Base-by-base conservation (phyloP, 2,797 vertebrate genomes). In the Chromobotia macracanthus region DNA sequence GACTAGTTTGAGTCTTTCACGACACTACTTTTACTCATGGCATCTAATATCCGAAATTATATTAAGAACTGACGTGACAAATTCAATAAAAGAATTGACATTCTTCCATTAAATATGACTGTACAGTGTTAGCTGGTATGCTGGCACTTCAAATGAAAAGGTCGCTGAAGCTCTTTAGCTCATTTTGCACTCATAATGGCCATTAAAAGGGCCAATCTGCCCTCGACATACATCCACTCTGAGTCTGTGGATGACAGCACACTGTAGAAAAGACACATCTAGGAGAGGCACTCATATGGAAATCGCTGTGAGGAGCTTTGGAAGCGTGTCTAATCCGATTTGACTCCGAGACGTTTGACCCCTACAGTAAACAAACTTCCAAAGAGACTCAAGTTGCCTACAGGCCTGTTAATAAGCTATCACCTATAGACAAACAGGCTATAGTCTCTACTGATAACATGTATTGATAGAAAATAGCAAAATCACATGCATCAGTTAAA, bases 281-380 rank as follows among this genome's bases (percentile, higher is more conserved):
- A 55, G 28, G 7, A 48, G 31, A 60, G 65, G n/a, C 25, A 56
- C 19, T 72, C 5, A 7, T 66, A 70, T 65, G 38, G 25, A 79
- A 28, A 67, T 9, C 35, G 58, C 6, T 51, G 31, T 28, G 5
- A 31, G 31, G 60, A 67, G 48, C 48, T 28, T n/a, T 1, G n/a
- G 25, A 63, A 74, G 58, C 44, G 31, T 74, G 50, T 35, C n/a
- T 66, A 75, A 77, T 80, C 44, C 8, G 50, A 70, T 31, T 58
- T 46, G 70, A 74, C 64, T 73, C 18, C 0, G 64, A 16, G 10
- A 38, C 18, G 61, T 72, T 66, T 75, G 61, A 79, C 61, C 69
- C 35, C n/a, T 31, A 35, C 76, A 75, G 19, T 65, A 38, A 77
- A 76, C 80, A 76, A 71, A 60, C 60, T 28, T 28, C 46, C 15